Base-by-base conservation (phyloP, 1,140 invertebrate species). In the Cydia splendana region DNA sequence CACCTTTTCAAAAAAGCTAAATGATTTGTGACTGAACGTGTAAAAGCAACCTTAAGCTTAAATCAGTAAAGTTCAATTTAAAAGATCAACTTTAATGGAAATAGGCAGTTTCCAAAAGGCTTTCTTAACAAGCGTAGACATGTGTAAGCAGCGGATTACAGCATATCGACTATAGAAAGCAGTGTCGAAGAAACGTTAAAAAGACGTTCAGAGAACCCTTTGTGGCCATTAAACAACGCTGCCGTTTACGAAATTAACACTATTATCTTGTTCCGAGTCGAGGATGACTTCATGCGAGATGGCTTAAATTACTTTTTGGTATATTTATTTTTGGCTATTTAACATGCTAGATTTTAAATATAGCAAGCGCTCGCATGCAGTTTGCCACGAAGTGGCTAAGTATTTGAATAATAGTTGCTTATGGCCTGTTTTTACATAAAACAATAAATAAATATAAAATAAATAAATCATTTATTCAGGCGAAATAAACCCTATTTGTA, bases 191-290 rank as follows among this genome's bases (percentile, higher is more conserved):
- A 20, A 71, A 71, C 34, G 67, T 18, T 71, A 71, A 71, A 71
- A 38, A 18, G 28, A n/a, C 74, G 65, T 69, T 65, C 74, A 80
- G 42, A 79, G 75, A 71, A 77, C 76, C 78, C 77, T 81, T 83
- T 83, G 79, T 81, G 73, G 45, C 42, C 75, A 78, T 78, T 57
- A 69, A 74, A 83, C 79, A 81, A 74, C 75, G 48, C 80, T 79
- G 80, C 74, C 75, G 78, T 84, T 85, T 85, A 87, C 78, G 77
- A 82, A 87, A 87, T 85, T 87, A 85, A 82, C 80, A 80, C 79
- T 78, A 87, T 85, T 85, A 85, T 84, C 74, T 79, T 79, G 67
- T 85, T 77, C 77, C 75, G 74, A 77, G 71, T 48, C 20, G 73
- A 57, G 34, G 76, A 57, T 71, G 76, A 30, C 15, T 42, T 77